Evolutionary conservation across 2,888 invertebrate genomes (phyloP).

Genomic region (Empis livida): DNA sequence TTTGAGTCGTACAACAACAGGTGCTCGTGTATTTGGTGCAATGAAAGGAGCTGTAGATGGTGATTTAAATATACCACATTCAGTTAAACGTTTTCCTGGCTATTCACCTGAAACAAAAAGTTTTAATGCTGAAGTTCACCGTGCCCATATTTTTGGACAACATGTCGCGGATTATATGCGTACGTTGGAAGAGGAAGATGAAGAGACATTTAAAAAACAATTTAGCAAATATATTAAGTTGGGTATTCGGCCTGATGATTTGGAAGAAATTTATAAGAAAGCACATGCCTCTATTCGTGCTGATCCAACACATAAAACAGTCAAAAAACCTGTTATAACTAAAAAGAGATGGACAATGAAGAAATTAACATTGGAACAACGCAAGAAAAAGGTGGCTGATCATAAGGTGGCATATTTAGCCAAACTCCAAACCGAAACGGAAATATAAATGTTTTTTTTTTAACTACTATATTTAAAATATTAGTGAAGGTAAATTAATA

Average conservation of each 20-base stretch:
- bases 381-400: too few relatives aligned
- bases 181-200: constrained; percentile 83
- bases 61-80: constrained; percentile 96
- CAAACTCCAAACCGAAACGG: too few relatives aligned
- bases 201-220: constrained; percentile 95
- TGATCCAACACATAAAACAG: too few relatives aligned
- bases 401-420: too few relatives aligned
- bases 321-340: too few relatives aligned
- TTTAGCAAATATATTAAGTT: constrained; percentile 91
- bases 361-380: too few relatives aligned
- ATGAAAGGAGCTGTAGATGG: constrained; percentile 99
- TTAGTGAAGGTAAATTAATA: too few relatives aligned
- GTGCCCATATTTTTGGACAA: constrained; percentile 91
- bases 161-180: constrained; percentile 98
- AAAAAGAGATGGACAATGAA: too few relatives aligned
- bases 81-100: constrained; percentile 95
- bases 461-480: too few relatives aligned
- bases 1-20: constrained; percentile 92
- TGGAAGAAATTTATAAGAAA: too few relatives aligned
- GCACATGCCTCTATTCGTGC: too few relatives aligned
- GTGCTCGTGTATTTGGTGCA: constrained; percentile 95
- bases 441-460: too few relatives aligned
- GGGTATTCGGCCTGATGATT: constrained; percentile 77
- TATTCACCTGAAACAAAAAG: constrained; percentile 77
- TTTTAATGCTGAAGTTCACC: constrained; percentile 91